Evolutionary conservation across 2,797 vertebrate genomes (phyloP).

Genomic region (Betta splendens): DNA sequence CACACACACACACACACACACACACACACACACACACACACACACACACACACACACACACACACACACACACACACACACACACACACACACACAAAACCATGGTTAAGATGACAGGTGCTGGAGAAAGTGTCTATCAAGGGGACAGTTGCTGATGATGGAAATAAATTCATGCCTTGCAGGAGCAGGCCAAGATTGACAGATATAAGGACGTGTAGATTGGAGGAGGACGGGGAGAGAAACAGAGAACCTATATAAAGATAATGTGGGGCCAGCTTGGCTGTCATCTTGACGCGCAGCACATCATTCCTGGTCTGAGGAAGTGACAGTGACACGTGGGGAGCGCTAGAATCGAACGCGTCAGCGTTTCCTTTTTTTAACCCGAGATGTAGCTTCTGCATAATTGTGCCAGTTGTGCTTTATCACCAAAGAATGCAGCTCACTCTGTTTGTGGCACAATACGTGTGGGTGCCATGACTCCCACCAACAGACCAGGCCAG

Average conservation of each 20-base stretch:
- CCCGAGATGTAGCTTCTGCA: slow-evolving; percentile 34
- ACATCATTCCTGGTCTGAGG: slow-evolving; percentile 36
- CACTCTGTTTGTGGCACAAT: slow-evolving; percentile 71
- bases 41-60: slow-evolving; percentile 1
- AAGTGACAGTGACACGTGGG: slow-evolving; percentile 44
- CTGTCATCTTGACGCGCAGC: slow-evolving; percentile 28
- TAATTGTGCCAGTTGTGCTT: background rate
- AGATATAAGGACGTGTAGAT: slow-evolving; percentile 32
- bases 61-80: slow-evolving; percentile 13
- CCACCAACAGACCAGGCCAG: slow-evolving; percentile 71
- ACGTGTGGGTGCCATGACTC: slow-evolving; percentile 71
- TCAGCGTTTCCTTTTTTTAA: slow-evolving; percentile 61
- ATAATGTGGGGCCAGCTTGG: slow-evolving; percentile 1
- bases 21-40: too few relatives aligned
- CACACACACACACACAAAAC: slow-evolving; percentile 10
- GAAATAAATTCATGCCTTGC: slow-evolving; percentile 37
- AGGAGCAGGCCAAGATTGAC: slow-evolving; percentile 46
- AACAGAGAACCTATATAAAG: slow-evolving; percentile 20
- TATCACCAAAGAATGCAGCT: slow-evolving; percentile 54
- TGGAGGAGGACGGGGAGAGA: slow-evolving; percentile 17
- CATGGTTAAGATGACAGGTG: slow-evolving; percentile 42
- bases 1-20: too few relatives aligned
- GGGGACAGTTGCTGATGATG: slow-evolving; percentile 49
- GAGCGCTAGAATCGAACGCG: slow-evolving; percentile 19
- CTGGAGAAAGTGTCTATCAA: slow-evolving; percentile 47